A percentile compares a stretch with the other conserved stretches of the same genome.
Evolutionary conservation across 2,113 vertebrate genomes (phyloP).

Genomic region (Pagrus major): DNA sequence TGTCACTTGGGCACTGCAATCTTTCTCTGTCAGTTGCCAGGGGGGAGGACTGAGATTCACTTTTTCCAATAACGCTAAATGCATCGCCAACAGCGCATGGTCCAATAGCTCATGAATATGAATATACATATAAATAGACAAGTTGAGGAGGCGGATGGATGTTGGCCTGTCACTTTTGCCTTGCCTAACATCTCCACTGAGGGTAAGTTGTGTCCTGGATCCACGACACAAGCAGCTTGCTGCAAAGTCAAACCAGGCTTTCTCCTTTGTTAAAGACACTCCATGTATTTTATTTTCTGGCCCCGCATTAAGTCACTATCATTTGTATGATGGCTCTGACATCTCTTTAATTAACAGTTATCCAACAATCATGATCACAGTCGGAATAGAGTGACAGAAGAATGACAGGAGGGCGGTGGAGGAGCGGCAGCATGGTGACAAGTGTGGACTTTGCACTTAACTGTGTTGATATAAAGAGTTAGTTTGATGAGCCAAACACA

Average conservation of each 20-base stretch:
- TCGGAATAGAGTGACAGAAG: conserved; percentile 40
- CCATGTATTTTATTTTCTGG: conserved; percentile 38
- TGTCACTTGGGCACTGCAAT: conserved; percentile 84
- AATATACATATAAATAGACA: conserved; percentile 85
- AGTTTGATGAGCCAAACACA: conserved; percentile 55
- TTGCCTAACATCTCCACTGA: conserved; percentile 80
- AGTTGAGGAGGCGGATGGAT: conserved; percentile 83
- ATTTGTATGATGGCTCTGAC: conserved; percentile 55
- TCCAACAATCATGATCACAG: conserved; percentile 55
- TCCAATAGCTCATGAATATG: conserved; percentile 86
- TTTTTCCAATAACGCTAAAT: conserved; percentile 85
- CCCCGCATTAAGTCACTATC: conserved; percentile 61
- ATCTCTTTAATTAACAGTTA: conserved; percentile 70
- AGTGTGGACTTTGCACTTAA: conserved; percentile 61
- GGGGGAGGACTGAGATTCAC: conserved; percentile 76
- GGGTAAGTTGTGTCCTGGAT: conserved; percentile 69
- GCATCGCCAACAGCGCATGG: conserved; percentile 74
- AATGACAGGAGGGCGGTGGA: conserved; percentile 61
- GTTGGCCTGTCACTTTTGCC: conserved; percentile 80
- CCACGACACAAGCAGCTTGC: conserved; percentile 42
- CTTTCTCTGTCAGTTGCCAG: conserved; percentile 84
- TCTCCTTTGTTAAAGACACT: neutral
- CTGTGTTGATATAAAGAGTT: conserved; percentile 56
- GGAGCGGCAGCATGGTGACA: conserved; percentile 46
- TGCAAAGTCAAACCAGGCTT: conserved; percentile 32